A percentile compares a stretch with the other conserved stretches of the same genome.
Conservation (phyloP, 2,888 invertebrate species). For the Zygothrica quintamaculata region DNA sequence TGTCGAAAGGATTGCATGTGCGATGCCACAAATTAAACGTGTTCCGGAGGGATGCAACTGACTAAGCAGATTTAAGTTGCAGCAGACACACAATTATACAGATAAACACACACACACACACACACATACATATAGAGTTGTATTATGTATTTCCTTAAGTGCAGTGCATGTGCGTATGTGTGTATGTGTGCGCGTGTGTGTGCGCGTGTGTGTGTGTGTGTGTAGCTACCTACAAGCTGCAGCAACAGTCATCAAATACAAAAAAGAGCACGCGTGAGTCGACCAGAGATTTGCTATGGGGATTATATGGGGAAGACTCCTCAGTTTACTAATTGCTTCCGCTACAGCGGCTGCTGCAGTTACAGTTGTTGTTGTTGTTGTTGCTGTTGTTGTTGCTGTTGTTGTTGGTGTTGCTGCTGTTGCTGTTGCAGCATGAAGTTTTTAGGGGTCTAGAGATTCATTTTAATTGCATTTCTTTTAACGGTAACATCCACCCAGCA, state of each 20-base stretch:
- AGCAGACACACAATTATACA: too few species aligned
- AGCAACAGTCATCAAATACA: slow-evolving; percentile 14
- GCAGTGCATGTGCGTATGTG: slow-evolving; percentile 34
- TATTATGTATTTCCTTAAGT: slow-evolving; percentile 56
- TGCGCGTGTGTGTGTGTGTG: slow-evolving; percentile 9
- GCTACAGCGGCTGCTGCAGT: slow-evolving; percentile 60
- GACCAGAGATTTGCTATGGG: slow-evolving; percentile 68
- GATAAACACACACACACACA: slow-evolving; percentile 29
- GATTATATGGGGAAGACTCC: slow-evolving; percentile 68
- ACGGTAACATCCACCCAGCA: slow-evolving; percentile 67
- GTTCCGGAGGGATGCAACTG: slow-evolving; percentile 32
- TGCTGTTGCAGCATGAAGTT: slow-evolving; percentile 52
- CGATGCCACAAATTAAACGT: slow-evolving; percentile 54
- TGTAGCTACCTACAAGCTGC: slow-evolving; percentile 31
- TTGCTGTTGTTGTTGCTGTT: slow-evolving; percentile 10
- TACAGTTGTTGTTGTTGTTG: too few species aligned
- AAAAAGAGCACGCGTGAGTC: slow-evolving; percentile 70
- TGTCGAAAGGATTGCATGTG: slow-evolving; percentile 68
- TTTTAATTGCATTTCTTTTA: slow-evolving; percentile 80
- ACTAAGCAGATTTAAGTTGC: too few species aligned
- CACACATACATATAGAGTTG: background rate
- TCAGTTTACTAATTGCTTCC: slow-evolving; percentile 84
- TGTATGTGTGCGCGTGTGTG: too few species aligned
- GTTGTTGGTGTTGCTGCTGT: slow-evolving; percentile 3
- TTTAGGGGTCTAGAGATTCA: slow-evolving; percentile 75